Evolutionary conservation across 2,888 invertebrate genomes (phyloP).

Genomic region (Labia minor): DNA sequence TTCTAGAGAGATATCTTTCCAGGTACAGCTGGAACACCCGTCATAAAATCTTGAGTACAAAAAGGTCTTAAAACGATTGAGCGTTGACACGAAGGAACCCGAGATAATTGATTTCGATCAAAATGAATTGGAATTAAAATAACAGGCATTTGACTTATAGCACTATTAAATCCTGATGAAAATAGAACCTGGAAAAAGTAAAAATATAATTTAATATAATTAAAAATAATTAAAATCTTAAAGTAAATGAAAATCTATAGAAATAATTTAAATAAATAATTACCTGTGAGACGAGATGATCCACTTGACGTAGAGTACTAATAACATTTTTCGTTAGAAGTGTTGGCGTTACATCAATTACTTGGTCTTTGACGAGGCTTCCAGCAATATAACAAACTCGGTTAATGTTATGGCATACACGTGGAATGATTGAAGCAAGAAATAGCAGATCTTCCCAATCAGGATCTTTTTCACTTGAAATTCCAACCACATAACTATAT

Average conservation of each 20-base stretch:
- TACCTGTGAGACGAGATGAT: constrained; percentile 79
- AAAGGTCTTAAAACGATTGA: constrained; percentile 94
- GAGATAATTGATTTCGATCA: constrained; percentile 79
- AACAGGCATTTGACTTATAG: constrained; percentile 89
- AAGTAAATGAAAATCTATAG: neutral
- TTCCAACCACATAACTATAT: constrained; percentile 92
- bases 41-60: constrained; percentile 97
- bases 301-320: constrained; percentile 79
- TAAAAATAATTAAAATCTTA: neutral
- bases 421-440: constrained; percentile 84
- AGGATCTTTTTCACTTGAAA: constrained; percentile 69
- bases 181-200: constrained; percentile 49
- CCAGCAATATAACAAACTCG: constrained; percentile 94
- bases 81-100: constrained; percentile 84
- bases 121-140: constrained; percentile 93
- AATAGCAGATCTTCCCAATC: constrained; percentile 81
- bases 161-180: constrained; percentile 52
- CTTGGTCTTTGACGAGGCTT: constrained; percentile 70
- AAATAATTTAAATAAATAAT: constrained; percentile 26
- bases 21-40: constrained; percentile 87
- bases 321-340: constrained; percentile 80
- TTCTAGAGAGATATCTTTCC: constrained; percentile 74
- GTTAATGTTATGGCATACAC: constrained; percentile 86
- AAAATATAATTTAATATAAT: neutral
- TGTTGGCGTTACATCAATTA: constrained; percentile 90